Evolutionary conservation across 2,797 vertebrate genomes (phyloP).

Genomic region (Hemitrygon akajei): DNA sequence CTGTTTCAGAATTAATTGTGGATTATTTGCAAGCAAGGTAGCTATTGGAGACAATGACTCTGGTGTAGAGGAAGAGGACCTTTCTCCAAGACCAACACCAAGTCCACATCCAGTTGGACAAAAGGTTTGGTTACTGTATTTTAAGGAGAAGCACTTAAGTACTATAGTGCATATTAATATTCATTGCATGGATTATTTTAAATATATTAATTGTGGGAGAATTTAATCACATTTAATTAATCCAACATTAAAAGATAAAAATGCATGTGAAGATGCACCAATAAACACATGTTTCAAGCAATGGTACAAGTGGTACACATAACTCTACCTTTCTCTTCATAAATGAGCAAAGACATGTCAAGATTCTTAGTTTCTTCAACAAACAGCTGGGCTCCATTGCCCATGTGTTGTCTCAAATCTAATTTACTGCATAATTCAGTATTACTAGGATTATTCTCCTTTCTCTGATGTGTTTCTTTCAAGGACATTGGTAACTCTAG

Average conservation of each 20-base stretch:
- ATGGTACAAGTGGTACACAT: background rate
- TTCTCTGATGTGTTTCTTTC: background rate
- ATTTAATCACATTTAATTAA: background rate
- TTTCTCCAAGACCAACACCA: constrained; percentile 86
- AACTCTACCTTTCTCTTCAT: background rate
- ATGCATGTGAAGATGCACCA: background rate
- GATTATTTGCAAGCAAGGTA: constrained; percentile 52
- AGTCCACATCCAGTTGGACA: constrained; percentile 77
- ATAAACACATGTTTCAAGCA: background rate
- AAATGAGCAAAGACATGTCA: background rate
- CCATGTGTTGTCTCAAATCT: background rate
- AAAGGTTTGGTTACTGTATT: constrained; percentile 60
- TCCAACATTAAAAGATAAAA: background rate
- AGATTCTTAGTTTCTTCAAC: background rate
- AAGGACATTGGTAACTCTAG: background rate
- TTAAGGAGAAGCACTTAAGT: background rate
- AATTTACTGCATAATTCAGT: too few species aligned
- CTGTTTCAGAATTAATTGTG: constrained; percentile 46
- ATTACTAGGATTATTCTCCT: background rate
- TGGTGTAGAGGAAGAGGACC: constrained; percentile 86
- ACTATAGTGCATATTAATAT: background rate
- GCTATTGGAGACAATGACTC: constrained; percentile 78
- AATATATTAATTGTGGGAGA: background rate
- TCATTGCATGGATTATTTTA: background rate
- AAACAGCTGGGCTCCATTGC: background rate